Conservation (phyloP, 2,113 vertebrate species). For the Tragelaphus scriptus region DNA sequence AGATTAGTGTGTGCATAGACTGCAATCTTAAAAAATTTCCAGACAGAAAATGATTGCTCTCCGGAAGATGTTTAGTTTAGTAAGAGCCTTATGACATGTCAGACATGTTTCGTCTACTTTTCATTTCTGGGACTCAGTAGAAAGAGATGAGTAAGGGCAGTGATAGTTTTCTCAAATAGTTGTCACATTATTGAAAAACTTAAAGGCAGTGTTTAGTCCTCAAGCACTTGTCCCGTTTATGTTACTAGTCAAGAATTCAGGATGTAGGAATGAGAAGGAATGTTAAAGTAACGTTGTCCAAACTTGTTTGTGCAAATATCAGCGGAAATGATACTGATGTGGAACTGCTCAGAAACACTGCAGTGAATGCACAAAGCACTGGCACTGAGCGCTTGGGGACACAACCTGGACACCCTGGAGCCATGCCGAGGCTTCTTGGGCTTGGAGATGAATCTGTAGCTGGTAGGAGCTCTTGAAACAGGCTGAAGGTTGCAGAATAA, state of each 20-base stretch:
- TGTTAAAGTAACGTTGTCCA: neutral
- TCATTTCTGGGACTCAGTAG: neutral
- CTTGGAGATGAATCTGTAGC: neutral
- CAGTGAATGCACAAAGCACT: neutral
- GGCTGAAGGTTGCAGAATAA: neutral
- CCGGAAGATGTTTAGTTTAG: neutral
- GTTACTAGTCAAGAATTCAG: neutral
- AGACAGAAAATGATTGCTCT: neutral
- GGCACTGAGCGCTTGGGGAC: neutral
- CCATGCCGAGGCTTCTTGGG: neutral
- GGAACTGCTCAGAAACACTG: neutral
- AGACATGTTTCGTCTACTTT: neutral
- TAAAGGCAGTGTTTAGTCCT: neutral
- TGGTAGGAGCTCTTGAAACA: neutral
- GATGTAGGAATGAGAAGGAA: neutral
- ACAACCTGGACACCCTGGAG: neutral
- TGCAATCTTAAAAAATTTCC: neutral
- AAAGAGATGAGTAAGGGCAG: neutral
- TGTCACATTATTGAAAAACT: neutral
- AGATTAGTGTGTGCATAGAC: neutral
- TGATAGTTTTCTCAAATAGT: neutral
- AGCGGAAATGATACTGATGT: neutral
- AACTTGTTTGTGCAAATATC: neutral
- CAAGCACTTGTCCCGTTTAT: neutral
- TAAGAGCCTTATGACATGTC: neutral